Percentiles rank a stretch among this genome's conserved stretches.
phyloP scores from a whole-genome alignment of 2,113 vertebrate genomes.

The Chloropsis hardwickii region DNA sequence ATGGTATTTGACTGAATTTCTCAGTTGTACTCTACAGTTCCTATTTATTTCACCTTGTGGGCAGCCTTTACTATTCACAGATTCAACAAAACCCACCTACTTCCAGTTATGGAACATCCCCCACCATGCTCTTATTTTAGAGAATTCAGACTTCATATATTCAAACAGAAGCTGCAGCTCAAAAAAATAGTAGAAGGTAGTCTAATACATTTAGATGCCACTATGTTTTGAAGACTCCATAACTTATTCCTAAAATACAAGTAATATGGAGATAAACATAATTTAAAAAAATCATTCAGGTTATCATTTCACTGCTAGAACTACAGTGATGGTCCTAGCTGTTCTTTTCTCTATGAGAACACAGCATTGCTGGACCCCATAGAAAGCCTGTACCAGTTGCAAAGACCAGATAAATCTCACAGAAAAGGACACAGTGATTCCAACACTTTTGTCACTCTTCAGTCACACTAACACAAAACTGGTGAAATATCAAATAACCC shows the following conservation, averaged over 20 bases:
- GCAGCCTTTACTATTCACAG: neutral
- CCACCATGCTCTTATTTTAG: neutral
- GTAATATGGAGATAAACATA: neutral
- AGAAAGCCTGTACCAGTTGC: neutral
- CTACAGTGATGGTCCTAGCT: neutral
- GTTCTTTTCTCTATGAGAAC: neutral
- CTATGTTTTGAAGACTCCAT: neutral
- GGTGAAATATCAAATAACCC: neutral
- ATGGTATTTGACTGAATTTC: neutral
- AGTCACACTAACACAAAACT: neutral
- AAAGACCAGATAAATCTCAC: neutral
- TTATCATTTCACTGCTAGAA: neutral
- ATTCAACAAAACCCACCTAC: neutral
- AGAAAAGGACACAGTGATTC: neutral
- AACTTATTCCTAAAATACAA: neutral
- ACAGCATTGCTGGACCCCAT: neutral
- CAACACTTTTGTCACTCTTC: neutral
- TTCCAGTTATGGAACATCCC: neutral
- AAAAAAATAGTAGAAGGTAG: neutral
- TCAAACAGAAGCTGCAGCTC: neutral
- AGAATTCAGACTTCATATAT: neutral
- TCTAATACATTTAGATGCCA: neutral
- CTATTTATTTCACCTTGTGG: neutral
- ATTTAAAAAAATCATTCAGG: neutral
- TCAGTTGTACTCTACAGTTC: neutral